These are phyloP conservation scores for Chroicocephalus ridibundus DNA, from an alignment of 2,113 vertebrate genomes.

Conservation along the genomic window DNA sequence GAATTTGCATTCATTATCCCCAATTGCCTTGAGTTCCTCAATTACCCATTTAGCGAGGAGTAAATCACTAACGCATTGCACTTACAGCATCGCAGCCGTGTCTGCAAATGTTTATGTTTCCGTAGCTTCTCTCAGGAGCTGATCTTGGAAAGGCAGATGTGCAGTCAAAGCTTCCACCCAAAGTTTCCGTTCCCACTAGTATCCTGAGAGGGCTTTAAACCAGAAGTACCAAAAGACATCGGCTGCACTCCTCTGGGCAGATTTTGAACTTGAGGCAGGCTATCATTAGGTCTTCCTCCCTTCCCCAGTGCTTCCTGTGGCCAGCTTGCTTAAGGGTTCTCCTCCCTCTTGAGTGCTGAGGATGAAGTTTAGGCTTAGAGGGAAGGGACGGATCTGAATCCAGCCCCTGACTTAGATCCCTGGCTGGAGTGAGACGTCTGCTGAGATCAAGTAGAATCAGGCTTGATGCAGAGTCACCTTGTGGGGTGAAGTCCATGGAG, in stretches of 20 bases:
- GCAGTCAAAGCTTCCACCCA: background rate
- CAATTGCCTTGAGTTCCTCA: background rate
- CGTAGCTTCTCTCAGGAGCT: background rate
- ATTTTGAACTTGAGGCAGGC: background rate
- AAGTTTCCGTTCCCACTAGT: background rate
- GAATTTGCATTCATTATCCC: conserved; percentile 23
- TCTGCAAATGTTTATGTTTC: background rate
- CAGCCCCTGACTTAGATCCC: background rate
- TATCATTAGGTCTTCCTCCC: background rate
- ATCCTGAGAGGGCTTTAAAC: background rate
- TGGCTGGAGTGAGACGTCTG: background rate
- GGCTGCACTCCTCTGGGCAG: background rate
- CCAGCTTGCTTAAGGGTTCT: background rate
- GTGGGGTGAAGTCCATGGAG: background rate
- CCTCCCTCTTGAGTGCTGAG: background rate
- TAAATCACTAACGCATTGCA: background rate
- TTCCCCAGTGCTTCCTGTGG: background rate
- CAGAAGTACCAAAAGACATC: background rate
- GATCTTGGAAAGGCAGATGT: background rate
- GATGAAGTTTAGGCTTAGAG: background rate
- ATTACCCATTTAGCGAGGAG: background rate
- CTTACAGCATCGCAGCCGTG: accelerated
- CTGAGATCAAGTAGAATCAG: background rate
- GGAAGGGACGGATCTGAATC: background rate
- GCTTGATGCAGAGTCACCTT: background rate